A percentile compares a stretch with the other conserved stretches of the same genome.
phyloP scores from a whole-genome alignment of 2,797 vertebrate species.

The Streptopelia turtur region DNA sequence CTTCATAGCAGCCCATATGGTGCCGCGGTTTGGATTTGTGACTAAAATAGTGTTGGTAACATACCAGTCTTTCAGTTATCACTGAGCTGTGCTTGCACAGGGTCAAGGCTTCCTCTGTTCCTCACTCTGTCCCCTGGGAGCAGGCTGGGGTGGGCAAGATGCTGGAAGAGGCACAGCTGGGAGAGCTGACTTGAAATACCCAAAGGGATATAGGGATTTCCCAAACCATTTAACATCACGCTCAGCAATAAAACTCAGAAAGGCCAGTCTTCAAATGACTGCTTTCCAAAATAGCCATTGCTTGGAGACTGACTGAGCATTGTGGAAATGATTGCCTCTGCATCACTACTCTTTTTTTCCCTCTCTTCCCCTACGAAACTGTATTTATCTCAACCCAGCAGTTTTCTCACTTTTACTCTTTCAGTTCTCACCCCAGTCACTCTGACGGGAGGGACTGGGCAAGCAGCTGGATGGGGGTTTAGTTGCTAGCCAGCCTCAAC shows the following conservation, averaged over 20 bases:
- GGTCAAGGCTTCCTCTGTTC: neutral
- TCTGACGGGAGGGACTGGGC: neutral
- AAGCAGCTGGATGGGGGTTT: neutral
- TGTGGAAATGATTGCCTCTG: neutral
- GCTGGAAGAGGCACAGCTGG: neutral
- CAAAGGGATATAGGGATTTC: neutral
- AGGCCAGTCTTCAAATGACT: neutral
- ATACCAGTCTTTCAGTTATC: neutral
- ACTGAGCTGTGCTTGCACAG: neutral
- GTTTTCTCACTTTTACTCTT: neutral
- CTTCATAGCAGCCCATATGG: neutral
- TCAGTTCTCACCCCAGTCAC: accelerated
- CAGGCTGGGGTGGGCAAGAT: neutral
- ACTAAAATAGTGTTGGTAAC: neutral
- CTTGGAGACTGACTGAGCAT: neutral
- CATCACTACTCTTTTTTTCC: neutral
- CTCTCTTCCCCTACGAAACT: neutral
- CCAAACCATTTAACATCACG: neutral
- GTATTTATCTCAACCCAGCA: neutral
- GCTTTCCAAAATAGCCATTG: neutral
- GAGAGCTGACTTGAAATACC: neutral
- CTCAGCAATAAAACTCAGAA: neutral
- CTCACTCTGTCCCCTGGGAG: neutral
- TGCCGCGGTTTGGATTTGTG: neutral
- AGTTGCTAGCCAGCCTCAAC: neutral